Evolutionary conservation across 2,888 invertebrate genomes (phyloP).

Genomic region (Stenoptilia bipunctidactyla): DNA sequence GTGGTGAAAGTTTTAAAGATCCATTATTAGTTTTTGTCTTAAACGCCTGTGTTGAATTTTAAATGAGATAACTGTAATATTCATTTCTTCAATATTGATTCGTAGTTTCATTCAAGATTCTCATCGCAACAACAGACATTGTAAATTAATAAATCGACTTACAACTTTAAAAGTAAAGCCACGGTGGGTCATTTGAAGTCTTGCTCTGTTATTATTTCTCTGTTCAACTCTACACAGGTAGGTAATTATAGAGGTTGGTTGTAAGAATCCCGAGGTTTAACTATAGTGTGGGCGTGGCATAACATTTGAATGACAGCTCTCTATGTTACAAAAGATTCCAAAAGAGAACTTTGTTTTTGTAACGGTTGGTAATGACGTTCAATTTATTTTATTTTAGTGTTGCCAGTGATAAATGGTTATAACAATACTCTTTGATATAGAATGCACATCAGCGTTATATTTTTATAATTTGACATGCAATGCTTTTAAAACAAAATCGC

Average conservation of each 20-base stretch:
- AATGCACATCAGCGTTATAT: too few relatives aligned
- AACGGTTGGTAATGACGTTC: constrained; percentile 21
- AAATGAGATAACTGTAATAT: too few relatives aligned
- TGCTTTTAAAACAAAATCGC: too few relatives aligned
- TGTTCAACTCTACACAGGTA: background rate
- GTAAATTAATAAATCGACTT: too few relatives aligned
- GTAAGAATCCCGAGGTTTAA: too few relatives aligned
- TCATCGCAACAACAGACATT: too few relatives aligned
- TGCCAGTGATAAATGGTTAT: background rate
- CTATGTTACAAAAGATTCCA: constrained; percentile 29
- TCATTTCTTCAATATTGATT: too few relatives aligned
- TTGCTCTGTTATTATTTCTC: background rate
- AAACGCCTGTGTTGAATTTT: background rate
- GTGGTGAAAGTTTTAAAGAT: background rate
- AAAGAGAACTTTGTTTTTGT: constrained; percentile 32
- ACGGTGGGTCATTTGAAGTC: background rate
- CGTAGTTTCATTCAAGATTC: too few relatives aligned
- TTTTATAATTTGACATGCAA: too few relatives aligned
- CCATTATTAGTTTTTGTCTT: constrained; percentile 1
- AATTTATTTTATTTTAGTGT: background rate
- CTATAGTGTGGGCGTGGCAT: constrained; percentile 31
- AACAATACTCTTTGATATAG: constrained; percentile 61
- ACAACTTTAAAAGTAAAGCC: background rate
- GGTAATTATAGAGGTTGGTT: too few relatives aligned
- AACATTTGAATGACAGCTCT: constrained; percentile 44